These are phyloP conservation scores for Drosophila kanekoi DNA, from an alignment of 2,888 invertebrate species.

Conservation along the genomic window DNA sequence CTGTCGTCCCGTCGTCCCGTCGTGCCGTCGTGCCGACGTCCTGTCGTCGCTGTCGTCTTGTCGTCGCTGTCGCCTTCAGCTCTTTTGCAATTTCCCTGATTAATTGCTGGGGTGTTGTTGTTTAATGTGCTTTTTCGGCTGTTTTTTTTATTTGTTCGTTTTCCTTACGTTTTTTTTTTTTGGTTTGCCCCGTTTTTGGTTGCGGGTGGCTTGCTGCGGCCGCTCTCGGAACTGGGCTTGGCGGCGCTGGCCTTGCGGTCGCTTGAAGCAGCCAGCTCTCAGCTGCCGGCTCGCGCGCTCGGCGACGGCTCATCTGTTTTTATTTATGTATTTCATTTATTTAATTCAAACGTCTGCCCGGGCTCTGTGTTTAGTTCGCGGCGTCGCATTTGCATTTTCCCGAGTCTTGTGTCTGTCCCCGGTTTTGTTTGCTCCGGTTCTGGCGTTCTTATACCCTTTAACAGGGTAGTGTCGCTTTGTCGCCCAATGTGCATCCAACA, in stretches of 20 bases:
- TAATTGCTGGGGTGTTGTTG: slow-evolving; percentile 62
- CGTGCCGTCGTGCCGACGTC: slow-evolving; percentile 3
- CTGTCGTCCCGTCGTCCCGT: slow-evolving; percentile 9
- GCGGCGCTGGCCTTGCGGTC: slow-evolving; percentile 45
- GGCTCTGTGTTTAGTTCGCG: slow-evolving; percentile 47
- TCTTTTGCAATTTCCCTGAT: slow-evolving; percentile 70
- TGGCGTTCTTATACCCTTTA: slow-evolving; percentile 45
- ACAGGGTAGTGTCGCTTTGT: too few species aligned
- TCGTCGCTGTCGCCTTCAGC: slow-evolving; percentile 41
- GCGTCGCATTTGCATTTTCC: slow-evolving; percentile 67
- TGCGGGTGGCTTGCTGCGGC: slow-evolving; percentile 8
- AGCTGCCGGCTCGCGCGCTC: slow-evolving; percentile 14
- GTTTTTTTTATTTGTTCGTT: slow-evolving; percentile 13
- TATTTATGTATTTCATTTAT: slow-evolving; percentile 79
- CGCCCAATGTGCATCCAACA: too few species aligned
- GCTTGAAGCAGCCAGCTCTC: slow-evolving; percentile 18
- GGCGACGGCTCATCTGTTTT: slow-evolving; percentile 50
- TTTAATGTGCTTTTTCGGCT: slow-evolving; percentile 51
- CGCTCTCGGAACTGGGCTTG: slow-evolving; percentile 9
- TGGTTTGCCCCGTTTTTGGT: slow-evolving; percentile 20
- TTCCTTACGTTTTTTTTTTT: neutral
- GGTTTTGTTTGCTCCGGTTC: slow-evolving; percentile 54
- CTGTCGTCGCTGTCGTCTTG: slow-evolving; percentile 16
- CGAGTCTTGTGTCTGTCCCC: slow-evolving; percentile 16
- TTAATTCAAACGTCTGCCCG: slow-evolving; percentile 73